phyloP scores from a whole-genome alignment of 2,888 invertebrate species.

The Amiota communis region DNA sequence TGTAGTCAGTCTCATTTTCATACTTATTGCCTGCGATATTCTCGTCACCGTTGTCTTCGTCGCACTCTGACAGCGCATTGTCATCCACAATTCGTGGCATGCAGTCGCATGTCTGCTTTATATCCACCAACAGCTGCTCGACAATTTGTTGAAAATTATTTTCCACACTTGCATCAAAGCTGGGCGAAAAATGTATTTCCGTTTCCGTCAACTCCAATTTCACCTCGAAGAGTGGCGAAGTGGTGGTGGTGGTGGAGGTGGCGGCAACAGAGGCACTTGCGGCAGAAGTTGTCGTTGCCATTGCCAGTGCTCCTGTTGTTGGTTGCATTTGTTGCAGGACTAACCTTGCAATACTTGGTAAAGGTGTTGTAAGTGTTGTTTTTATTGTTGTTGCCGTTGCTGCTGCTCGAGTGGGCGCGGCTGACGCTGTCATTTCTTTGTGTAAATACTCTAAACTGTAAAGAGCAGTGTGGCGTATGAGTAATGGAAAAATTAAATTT shows the following conservation, averaged over 20 bases:
- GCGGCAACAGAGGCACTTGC: slow-evolving; percentile 32
- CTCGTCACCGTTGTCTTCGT: slow-evolving; percentile 31
- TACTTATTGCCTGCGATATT: slow-evolving; percentile 30
- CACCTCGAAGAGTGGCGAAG: slow-evolving; percentile 83
- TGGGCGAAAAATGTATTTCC: slow-evolving; percentile 82
- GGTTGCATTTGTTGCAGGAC: slow-evolving; percentile 58
- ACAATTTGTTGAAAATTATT: slow-evolving; percentile 82
- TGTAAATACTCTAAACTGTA: slow-evolving; percentile 69
- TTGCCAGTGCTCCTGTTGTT: slow-evolving; percentile 31
- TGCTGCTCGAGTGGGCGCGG: slow-evolving; percentile 36
- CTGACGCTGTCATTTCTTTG: slow-evolving; percentile 66
- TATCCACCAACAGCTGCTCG: slow-evolving; percentile 83
- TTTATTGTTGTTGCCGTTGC: slow-evolving; percentile 33
- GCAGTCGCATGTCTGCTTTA: slow-evolving; percentile 83
- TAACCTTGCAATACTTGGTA: slow-evolving; percentile 51
- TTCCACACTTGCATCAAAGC: slow-evolving; percentile 79
- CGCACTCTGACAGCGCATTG: slow-evolving; percentile 72
- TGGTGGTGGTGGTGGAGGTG: neutral
- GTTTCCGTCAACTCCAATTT: slow-evolving; percentile 82
- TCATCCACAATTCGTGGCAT: slow-evolving; percentile 79
- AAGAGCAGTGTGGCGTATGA: slow-evolving; percentile 67
- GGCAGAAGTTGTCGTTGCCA: slow-evolving; percentile 31
- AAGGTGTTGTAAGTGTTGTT: slow-evolving; percentile 35
- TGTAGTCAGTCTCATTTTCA: slow-evolving; percentile 26
- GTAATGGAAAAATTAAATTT: slow-evolving; percentile 68